phyloP scores from a whole-genome alignment of 2,113 vertebrate species.

The Pagrus major region DNA sequence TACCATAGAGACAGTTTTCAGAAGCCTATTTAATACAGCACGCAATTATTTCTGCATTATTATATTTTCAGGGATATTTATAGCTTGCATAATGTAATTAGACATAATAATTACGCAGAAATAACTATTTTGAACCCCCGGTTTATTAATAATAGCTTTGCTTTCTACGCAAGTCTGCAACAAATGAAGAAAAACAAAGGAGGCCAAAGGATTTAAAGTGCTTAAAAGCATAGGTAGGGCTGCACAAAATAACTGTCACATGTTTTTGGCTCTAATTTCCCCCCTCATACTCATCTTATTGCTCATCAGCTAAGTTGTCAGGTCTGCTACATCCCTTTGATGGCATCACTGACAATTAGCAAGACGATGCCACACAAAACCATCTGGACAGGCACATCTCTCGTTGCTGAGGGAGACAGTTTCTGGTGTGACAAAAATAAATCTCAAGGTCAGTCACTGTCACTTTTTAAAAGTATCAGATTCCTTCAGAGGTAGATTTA shows the following conservation, averaged over 20 bases:
- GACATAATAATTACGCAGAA: constrained; percentile 54
- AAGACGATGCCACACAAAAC: constrained; percentile 87
- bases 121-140: constrained; percentile 43
- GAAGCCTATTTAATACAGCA: constrained; percentile 21
- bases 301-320: constrained; percentile 87
- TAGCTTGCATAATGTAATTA: constrained; percentile 44
- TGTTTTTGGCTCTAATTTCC: constrained; percentile 74
- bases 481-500: constrained; percentile 80
- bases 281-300: constrained; percentile 79
- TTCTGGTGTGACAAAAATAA: constrained; percentile 85
- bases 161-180: constrained; percentile 36
- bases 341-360: constrained; percentile 89
- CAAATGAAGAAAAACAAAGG: constrained; percentile 60
- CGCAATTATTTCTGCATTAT: constrained; percentile 24
- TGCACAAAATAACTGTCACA: constrained; percentile 72
- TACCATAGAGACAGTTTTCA: constrained; percentile 7
- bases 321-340: constrained; percentile 85
- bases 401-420: constrained; percentile 84
- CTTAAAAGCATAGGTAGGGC: constrained; percentile 75
- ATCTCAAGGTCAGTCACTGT: constrained; percentile 86
- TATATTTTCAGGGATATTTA: constrained; percentile 40
- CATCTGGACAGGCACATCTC: constrained; percentile 87
- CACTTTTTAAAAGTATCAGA: constrained; percentile 82
- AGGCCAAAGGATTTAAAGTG: constrained; percentile 55
- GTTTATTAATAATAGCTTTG: constrained; percentile 51